A percentile compares a stretch with the other conserved stretches of the same genome.
Conservation (phyloP, 2,113 vertebrate genomes). For the Anguilla japonica region DNA sequence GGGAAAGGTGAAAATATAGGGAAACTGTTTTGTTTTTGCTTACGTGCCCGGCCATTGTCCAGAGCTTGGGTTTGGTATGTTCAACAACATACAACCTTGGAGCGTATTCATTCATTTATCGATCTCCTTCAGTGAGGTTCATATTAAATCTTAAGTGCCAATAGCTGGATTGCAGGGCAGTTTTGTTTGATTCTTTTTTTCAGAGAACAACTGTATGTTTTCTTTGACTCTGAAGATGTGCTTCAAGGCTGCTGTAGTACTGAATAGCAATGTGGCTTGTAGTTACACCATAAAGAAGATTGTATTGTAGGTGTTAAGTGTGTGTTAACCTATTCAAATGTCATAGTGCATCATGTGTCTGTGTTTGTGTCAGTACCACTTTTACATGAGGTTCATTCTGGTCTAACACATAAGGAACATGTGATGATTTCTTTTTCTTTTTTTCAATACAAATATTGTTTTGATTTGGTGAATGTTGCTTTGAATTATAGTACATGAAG, state of each 20-base stretch:
- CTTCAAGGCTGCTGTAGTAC: neutral
- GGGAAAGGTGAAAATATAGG: neutral
- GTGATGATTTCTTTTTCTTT: no score
- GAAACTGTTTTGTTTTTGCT: neutral
- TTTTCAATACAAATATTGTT: neutral
- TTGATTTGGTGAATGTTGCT: no score
- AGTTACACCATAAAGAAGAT: neutral
- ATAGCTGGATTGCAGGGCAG: neutral
- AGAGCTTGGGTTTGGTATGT: neutral
- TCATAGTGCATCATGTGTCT: neutral
- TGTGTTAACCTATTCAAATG: neutral
- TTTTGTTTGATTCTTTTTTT: neutral
- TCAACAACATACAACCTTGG: neutral
- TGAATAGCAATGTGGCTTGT: neutral
- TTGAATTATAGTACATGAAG: no score
- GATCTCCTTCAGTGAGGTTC: neutral
- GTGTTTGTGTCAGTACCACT: neutral
- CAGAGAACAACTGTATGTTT: neutral
- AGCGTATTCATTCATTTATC: neutral
- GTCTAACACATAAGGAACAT: neutral
- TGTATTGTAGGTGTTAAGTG: neutral
- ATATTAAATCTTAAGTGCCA: neutral
- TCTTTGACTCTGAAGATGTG: neutral
- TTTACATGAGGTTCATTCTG: no score
- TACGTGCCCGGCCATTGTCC: neutral